phyloP scores from a whole-genome alignment of 2,888 invertebrate species.

The Autographa pulchrina region DNA sequence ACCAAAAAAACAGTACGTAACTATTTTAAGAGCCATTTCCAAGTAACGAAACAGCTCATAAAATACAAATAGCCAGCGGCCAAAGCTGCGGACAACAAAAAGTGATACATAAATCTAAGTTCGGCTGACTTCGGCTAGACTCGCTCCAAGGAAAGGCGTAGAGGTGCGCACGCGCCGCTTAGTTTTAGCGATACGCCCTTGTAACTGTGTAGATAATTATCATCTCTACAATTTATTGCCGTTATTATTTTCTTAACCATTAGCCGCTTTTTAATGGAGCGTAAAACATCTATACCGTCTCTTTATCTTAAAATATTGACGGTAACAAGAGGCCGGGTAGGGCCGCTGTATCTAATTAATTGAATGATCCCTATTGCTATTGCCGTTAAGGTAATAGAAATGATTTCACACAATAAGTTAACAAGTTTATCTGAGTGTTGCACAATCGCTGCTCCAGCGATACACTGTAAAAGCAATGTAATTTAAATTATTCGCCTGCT shows the following conservation, averaged over 20 bases:
- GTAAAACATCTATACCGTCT: slow-evolving; percentile 54
- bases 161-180: slow-evolving; percentile 54
- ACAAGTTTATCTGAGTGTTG: neutral
- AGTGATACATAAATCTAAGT: slow-evolving; percentile 53
- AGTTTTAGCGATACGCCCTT: slow-evolving; percentile 55
- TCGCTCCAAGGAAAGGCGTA: slow-evolving; percentile 50
- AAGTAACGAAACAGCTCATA: slow-evolving; percentile 18
- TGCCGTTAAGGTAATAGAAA: neutral
- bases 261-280: slow-evolving; percentile 58
- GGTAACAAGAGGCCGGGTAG: slow-evolving; percentile 33
- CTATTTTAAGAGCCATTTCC: neutral
- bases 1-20: neutral
- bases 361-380: slow-evolving; percentile 18
- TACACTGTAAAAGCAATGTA: neutral
- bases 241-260: slow-evolving; percentile 61
- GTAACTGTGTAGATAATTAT: slow-evolving; percentile 64
- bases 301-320: slow-evolving; percentile 54
- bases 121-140: slow-evolving; percentile 28
- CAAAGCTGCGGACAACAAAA: slow-evolving; percentile 43
- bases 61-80: slow-evolving; percentile 44
- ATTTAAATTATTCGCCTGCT: neutral
- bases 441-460: neutral
- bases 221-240: slow-evolving; percentile 60
- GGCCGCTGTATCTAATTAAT: slow-evolving; percentile 35
- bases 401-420: slow-evolving; percentile 8